Base-by-base conservation (phyloP, 1,140 invertebrate genomes). In the Diorhabda sublineata region DNA sequence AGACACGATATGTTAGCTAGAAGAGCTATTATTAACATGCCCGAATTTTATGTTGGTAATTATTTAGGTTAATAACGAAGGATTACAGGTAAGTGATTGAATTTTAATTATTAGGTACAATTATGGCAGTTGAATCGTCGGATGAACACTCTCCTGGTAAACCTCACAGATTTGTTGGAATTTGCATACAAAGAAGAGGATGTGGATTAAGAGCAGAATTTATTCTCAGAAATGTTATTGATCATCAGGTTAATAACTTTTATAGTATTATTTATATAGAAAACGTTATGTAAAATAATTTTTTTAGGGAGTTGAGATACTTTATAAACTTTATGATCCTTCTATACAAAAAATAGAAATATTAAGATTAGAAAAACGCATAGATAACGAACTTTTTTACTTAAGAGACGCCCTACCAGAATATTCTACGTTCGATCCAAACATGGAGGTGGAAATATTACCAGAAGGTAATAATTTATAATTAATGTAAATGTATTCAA, bases 1-100 rank as follows among this genome's bases (percentile, higher is more conserved):
- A 85, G 97, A 67, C 83, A 86, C 64, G 98, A 99, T 81, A 99
- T 99, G 97, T 75, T 98, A 2, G 88, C 90, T 62, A 85, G 98
- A 69, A 87, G 96, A 76, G 83, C 82, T 66, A 83, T 92, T 69
- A 85, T 99, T 68, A 89, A 93, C 78, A 93, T 99, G 73, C 98
- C 98, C 3, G 96, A 98, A 81, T 99, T 99, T 85, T 98, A 98
- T 86, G 96, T 98, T 78, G 97, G 92, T 92, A 52, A 52, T 52
- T 52, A 52, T 52, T 52, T n/a, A 52, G 0, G 26, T 26, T 26
- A 26, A 26, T 26, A 26, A 26, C 1, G 26, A 26, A 26, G 26
- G 26, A 26, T 26, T 26, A 26, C 26, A 26, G 26, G 26, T 26
- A 26, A 26, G 26, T 26, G 26, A 26, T 26, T 26, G 26, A 26